Base-by-base conservation (phyloP, 2,888 invertebrate species). In the Amphimallon solstitiale region DNA sequence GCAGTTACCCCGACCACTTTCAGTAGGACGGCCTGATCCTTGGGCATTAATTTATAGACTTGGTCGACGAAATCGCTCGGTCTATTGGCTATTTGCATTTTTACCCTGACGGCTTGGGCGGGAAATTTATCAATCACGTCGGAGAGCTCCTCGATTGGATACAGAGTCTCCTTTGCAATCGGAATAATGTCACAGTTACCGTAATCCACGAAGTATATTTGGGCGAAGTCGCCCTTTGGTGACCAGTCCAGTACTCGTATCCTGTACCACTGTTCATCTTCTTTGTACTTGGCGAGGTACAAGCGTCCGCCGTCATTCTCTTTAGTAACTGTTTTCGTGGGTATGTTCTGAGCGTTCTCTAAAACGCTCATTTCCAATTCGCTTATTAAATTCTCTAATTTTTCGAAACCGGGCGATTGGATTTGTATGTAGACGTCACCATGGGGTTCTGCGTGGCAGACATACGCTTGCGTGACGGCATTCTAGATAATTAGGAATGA, bases 11-110 rank as follows among this genome's bases (percentile, higher is more conserved):
- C 71, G 0, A 83, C 73, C 4, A 84, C 76, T 73, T 84, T 85
- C 10, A 84, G 82, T 23, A 91, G 84, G 70, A 92, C 83, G 64
- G 87, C 79, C 71, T 87, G 86, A 63, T 87, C 86, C 69, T 86
- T 84, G 0, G 89, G 87, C 56, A 86, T 80, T 71, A 87, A 71
- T 54, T 80, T 77, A 0, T 65, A 65, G 1, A 85, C 74, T 63
- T 80, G 77, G 0, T 74, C 70, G 0, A 79, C 78, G 72, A 83
- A 83, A 70, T 81, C 77, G 1, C 68, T 71, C 10, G 81, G 80
- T 2, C 83, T 76, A 43, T 63, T 64, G 2, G 78, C 75, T n/a
- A 80, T 52, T 23, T 70, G 72, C 73, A 78, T 74, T 45, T 52
- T 63, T 1, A 63, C 67, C 65, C 72, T 76, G 3, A 80, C 65